Base-by-base conservation (phyloP, 1,140 invertebrate species). In the Listronotus bonariensis region DNA sequence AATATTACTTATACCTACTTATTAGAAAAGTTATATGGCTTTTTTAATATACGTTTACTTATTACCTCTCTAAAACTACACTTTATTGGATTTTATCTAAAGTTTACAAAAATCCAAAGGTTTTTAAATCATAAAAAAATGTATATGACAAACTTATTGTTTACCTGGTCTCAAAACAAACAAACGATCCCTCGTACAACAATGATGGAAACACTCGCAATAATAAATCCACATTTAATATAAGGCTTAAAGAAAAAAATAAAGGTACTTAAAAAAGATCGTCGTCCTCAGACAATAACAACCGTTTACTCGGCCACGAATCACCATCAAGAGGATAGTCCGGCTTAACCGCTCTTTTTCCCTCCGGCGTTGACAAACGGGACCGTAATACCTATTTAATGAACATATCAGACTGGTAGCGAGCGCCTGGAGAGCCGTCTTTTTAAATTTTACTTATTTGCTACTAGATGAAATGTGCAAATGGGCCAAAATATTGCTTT, bases 401-500 rank as follows among this genome's bases (percentile, higher is more conserved):
- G 59, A 61, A 61, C 59, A 61, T 61, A 61, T 61, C 59, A 61
- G 48, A 15, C 42, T 61, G 3, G 26, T 31, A 58, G 43, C 56
- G 56, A 41, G 14, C 41, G 32, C 20, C 42, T n/a, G 49, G 32
- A 46, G 36, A 51, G 34, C 18, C 48, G 59, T 61, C 59, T 61
- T 61, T n/a, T 61, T 61, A 61, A 61, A 61, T 61, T 61, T 61
- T 52, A 61, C 59, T 61, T 61, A 61, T 61, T 61, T 61, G 52
- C 59, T 51, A 26, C 46, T 53, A 52, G 20, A 42, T 61, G 59
- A 61, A 52, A 41, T 61, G 52, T 61, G 45, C 56, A 51, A 51
- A 51, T 51, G 31, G 48, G 12, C 48, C 48, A 51, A 32, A 51
- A 51, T 51, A 26, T 31, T 51, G 48, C 48, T 32, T 32, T 20